Conservation (phyloP, 1,140 invertebrate species). For the Andrena cerasifolii region DNA sequence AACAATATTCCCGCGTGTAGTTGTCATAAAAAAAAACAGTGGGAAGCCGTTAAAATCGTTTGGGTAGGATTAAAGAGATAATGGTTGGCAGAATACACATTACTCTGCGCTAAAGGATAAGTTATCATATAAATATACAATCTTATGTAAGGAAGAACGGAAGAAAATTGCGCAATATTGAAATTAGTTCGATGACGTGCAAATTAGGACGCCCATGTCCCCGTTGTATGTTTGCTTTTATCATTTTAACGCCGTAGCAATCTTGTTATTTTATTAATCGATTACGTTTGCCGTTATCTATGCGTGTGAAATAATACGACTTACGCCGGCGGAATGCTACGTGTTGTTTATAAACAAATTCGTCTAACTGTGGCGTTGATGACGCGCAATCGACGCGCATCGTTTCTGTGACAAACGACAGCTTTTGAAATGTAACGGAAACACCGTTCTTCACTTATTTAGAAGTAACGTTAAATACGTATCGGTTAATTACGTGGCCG, state of each 20-base stretch:
- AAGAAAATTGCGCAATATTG: neutral
- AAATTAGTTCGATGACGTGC: no score
- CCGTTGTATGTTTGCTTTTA: neutral
- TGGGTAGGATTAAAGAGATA: no score
- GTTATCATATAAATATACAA: no score
- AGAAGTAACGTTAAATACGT: neutral
- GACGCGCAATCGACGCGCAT: neutral
- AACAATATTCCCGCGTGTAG: no score
- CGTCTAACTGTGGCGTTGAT: neutral
- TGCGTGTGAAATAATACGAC: neutral
- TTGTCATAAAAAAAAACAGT: neutral
- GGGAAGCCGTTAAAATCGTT: no score
- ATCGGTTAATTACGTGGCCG: constrained; percentile 6
- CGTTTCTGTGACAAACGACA: neutral
- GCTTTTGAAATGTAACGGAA: neutral
- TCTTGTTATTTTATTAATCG: neutral
- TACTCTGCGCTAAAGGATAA: no score
- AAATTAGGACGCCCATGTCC: neutral
- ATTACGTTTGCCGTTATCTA: neutral
- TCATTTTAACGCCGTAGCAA: neutral
- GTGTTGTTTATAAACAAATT: neutral
- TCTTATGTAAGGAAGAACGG: no score
- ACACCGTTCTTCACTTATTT: neutral
- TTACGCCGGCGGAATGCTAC: neutral
- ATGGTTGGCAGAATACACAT: no score